Evolutionary conservation across 1,140 invertebrate genomes (phyloP), one percentile per base, ranked within the genome.

Genomic region (Physella acuta): DNA sequence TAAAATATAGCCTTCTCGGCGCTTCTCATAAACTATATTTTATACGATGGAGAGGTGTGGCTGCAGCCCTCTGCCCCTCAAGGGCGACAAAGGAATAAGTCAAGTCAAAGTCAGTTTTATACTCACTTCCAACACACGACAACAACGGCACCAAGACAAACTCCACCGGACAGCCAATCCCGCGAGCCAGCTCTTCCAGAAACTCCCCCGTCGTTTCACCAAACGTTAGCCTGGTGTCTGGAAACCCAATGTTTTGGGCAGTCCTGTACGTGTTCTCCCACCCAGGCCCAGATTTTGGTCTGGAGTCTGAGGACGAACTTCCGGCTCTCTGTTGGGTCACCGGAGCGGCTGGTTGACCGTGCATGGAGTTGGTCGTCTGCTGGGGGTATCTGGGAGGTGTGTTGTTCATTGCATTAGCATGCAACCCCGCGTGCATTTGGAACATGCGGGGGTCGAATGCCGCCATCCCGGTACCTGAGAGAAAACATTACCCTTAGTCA

Each of bases 241-340:
- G 70, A 8, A 74, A 68, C 0, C 61, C n/a, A 2, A 74, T 67
- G 65, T 66, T 74, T 34, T 74, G 73, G 0, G 73, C 73, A 8
- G 70, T 72, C 53, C 61, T 53, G 73, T 74, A 74, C n/a, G 53
- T 70, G 49, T 68, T 60, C 26, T 62, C 51, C 73, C 73, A 74
- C 28, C 56, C 56, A 24, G 64, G 64, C 3, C 64, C 64, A 5
- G 52, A 1, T n/a, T 34, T 37, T 17, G 17, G 49, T 14, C 30
- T 44, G 1, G 28, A 4, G 3, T 44, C 60, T 44, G 34, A 24
- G 20, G 11, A 24, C 11, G 17, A n/a, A 3, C 31, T 49, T 1
- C 17, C 49, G 30, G 51, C 39, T 65, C 44, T 51, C 4, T 33
- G 17, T 49, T 65, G 39, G 49, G 62, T 3, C 2, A 14, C 36